These are phyloP conservation scores for Pemphredon lugubris DNA, from an alignment of 2,888 invertebrate genomes.

Conservation along the genomic window DNA sequence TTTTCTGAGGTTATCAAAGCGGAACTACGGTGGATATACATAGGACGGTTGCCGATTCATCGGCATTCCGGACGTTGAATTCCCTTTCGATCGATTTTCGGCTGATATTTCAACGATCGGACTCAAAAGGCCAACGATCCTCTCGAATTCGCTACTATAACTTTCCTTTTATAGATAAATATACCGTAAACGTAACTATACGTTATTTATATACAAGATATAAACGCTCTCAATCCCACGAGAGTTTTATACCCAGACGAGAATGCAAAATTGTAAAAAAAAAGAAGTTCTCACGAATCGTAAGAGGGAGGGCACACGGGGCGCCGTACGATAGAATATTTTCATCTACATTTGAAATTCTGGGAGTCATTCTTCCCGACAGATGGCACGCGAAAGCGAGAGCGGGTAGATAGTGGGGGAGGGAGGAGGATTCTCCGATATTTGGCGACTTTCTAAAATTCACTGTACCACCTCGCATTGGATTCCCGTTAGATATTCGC, in stretches of 20 bases:
- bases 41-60: constrained; percentile 22
- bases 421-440: background rate
- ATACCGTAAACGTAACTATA: no score
- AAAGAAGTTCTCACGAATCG: no score
- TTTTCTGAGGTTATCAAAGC: constrained; percentile 17
- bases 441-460: constrained; percentile 43
- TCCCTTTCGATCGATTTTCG: background rate
- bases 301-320: background rate
- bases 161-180: no score
- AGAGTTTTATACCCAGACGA: no score
- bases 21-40: constrained; percentile 30
- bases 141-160: no score
- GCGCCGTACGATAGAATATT: background rate
- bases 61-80: no score
- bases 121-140: no score
- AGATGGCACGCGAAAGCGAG: background rate
- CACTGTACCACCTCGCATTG: constrained; percentile 6
- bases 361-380: background rate
- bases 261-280: no score
- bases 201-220: no score
- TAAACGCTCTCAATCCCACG: no score
- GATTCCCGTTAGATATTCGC: constrained; percentile 34
- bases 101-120: no score
- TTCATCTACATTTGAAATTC: background rate
- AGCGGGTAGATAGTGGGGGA: background rate